Base-by-base conservation (phyloP, 2,113 vertebrate genomes). In the Nycticryphes semicollaris region DNA sequence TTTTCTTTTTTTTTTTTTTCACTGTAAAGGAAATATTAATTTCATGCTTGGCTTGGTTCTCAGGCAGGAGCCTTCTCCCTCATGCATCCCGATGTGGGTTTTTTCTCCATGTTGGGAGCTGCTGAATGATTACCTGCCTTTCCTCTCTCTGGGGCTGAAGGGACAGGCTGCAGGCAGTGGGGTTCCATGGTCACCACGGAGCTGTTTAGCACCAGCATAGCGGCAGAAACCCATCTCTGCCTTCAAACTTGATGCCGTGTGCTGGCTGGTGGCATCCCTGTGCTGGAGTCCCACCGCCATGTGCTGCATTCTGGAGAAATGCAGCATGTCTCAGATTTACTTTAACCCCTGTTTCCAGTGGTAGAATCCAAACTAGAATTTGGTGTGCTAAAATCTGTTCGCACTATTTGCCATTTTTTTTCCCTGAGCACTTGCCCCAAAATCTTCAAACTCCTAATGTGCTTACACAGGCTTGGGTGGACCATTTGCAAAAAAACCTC, bases 31-130 rank as follows among this genome's bases (percentile, higher is more conserved):
- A 90, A 94, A 90, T 95, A 93, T 18, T 93, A 94, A 96, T 97
- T 96, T 97, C 93, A 93, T 90, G 88, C 88, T 93, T 96, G 92
- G 56, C 64, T 96, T 92, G 45, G 5, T 48, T 87, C 74, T 96
- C 37, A 43, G 91, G 83, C 75, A 68, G 86, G 45, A 87, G 54
- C 47, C 15, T 92, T 92, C 72, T 89, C 63, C 27, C 47, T 81
- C 54, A 83, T 75, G 86, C 80, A 84, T 89, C 76, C 83, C 0
- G 3, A 67, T 20, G 14, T 41, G 47, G 9, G 6, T 6, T 93
- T 73, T 90, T 76, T 56, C 43, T 92, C 64, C 1, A 1, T 20
- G 12, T 66, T 8, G 2, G 41, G 50, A 83, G 77, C 74, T 79
- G 77, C 87, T 53, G 51, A 87, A 37, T 0, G 2, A 68, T 76